These are phyloP conservation scores for Indicator maculatus DNA, from an alignment of 2,113 vertebrate genomes.

Conservation along the genomic window DNA sequence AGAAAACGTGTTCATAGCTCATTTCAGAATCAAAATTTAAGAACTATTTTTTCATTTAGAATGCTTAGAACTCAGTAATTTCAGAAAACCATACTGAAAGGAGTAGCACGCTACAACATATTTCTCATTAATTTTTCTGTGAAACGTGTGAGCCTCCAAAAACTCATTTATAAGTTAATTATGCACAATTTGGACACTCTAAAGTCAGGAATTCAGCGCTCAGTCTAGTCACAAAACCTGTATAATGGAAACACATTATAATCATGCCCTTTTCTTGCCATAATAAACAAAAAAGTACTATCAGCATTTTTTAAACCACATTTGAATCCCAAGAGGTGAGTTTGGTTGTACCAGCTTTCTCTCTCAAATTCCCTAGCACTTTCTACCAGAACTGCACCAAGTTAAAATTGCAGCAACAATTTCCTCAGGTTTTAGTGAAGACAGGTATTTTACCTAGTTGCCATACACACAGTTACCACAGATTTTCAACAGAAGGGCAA, in stretches of 20 bases:
- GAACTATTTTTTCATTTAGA: background rate
- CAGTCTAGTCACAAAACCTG: slow-evolving; percentile 15
- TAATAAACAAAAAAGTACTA: slow-evolving; percentile 2
- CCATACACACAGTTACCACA: background rate
- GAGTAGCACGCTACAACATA: background rate
- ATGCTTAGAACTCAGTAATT: slow-evolving; percentile 10
- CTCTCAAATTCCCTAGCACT: background rate
- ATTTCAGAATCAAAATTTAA: slow-evolving; percentile 3
- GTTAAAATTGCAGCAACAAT: background rate
- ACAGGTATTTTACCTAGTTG: background rate
- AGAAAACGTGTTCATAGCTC: background rate
- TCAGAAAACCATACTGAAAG: background rate
- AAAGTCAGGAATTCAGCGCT: background rate
- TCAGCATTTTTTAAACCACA: background rate
- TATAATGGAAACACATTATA: background rate
- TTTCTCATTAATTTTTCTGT: background rate
- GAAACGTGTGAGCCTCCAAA: background rate
- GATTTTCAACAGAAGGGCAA: background rate
- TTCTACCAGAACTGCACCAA: background rate
- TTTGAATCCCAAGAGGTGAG: background rate
- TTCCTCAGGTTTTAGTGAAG: background rate
- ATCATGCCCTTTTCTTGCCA: background rate
- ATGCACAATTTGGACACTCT: slow-evolving; percentile 13
- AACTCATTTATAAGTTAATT: slow-evolving; percentile 46
- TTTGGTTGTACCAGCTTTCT: background rate